phyloP scores from a whole-genome alignment of 64 coral and sea anemone species.

The Stylophora pistillata region DNA sequence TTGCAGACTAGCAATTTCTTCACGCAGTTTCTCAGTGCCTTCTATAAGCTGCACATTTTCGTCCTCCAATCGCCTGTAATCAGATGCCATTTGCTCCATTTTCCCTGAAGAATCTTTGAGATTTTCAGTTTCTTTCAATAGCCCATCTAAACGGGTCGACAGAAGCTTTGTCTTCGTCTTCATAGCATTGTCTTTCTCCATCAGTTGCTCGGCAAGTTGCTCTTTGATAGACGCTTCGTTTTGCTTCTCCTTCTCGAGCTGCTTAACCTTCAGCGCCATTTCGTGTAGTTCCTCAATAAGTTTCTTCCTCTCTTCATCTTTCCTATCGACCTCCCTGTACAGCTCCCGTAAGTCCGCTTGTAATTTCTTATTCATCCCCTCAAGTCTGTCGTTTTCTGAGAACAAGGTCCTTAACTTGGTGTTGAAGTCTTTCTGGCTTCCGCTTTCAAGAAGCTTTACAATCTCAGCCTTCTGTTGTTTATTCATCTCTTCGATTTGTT shows the following conservation, averaged over 20 bases:
- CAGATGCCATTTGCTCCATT: slow-evolving; percentile 43
- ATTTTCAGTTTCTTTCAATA: slow-evolving; percentile 37
- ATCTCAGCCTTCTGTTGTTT: slow-evolving; percentile 56
- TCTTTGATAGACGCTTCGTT: slow-evolving; percentile 18
- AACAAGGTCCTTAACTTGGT: slow-evolving; percentile 52
- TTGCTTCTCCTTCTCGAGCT: slow-evolving; percentile 24
- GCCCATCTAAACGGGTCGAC: slow-evolving; percentile 19
- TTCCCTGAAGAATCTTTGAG: slow-evolving; percentile 11
- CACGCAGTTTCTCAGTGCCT: slow-evolving; percentile 63
- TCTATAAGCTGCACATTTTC: slow-evolving; percentile 70
- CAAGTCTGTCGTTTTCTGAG: slow-evolving; percentile 52
- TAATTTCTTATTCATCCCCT: slow-evolving; percentile 46
- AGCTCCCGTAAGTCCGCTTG: slow-evolving; percentile 12
- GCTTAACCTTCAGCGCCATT: slow-evolving; percentile 22
- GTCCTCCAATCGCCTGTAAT: slow-evolving; percentile 51
- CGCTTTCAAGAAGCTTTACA: slow-evolving; percentile 43
- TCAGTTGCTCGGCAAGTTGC: slow-evolving; percentile 15
- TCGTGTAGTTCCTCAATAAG: slow-evolving; percentile 19
- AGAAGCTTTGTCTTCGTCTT: slow-evolving; percentile 12
- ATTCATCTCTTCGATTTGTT: slow-evolving; percentile 67
- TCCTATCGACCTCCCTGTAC: neutral
- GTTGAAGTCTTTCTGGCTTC: slow-evolving; percentile 21
- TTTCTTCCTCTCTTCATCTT: neutral
- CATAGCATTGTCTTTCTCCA: slow-evolving; percentile 46
- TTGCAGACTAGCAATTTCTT: slow-evolving; percentile 66